Evolutionary conservation across 2,888 invertebrate genomes (phyloP).

Genomic region (Flexamia atlantica): DNA sequence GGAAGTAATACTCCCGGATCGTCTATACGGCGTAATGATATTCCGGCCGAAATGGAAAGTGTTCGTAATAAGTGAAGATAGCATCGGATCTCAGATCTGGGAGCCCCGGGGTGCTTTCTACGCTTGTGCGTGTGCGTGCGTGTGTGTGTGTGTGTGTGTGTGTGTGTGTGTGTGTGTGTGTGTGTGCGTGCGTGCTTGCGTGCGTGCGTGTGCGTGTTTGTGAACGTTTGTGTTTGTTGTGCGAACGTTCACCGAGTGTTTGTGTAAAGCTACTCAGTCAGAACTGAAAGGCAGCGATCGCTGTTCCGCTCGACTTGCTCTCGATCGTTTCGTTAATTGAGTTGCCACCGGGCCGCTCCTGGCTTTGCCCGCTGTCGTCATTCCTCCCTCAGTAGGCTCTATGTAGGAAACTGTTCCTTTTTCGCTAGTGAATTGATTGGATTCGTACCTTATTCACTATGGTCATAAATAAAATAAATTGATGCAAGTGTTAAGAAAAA

Average conservation of each 20-base stretch:
- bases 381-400: no score
- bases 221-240: neutral
- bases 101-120: constrained; percentile 43
- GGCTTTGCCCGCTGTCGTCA: neutral
- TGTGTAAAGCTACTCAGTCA: neutral
- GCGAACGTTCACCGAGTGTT: neutral
- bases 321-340: constrained; percentile 1
- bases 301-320: neutral
- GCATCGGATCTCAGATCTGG: constrained; percentile 4
- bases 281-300: neutral
- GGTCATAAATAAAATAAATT: no score
- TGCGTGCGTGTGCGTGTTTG: constrained; percentile 1
- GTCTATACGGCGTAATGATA: constrained; percentile 24
- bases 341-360: neutral
- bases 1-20: neutral
- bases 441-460: no score
- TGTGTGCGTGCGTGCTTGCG: neutral
- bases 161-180: neutral
- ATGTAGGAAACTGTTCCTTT: no score
- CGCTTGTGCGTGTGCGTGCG: neutral
- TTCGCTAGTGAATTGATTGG: no score
- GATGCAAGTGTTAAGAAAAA: no score
- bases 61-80: constrained; percentile 18
- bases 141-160: neutral
- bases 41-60: constrained; percentile 19